phyloP scores from a whole-genome alignment of 1,140 invertebrate genomes.

The Delia radicum region DNA sequence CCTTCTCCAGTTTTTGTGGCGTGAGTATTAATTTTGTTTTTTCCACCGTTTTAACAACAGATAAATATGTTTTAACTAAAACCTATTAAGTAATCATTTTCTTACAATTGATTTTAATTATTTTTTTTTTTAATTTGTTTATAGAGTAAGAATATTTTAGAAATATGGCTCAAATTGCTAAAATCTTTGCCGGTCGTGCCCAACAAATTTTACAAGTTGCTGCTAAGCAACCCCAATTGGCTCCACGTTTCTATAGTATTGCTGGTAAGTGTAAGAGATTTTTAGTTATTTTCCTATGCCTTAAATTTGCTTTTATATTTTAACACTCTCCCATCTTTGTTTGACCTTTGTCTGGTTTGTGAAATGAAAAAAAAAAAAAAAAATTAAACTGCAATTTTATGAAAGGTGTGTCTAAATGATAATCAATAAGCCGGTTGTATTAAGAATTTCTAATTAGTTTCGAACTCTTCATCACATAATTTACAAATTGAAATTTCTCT shows the following conservation, averaged over 20 bases:
- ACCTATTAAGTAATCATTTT: conserved; percentile 12
- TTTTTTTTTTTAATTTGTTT: background rate
- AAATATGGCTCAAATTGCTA: conserved; percentile 50
- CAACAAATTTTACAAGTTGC: conserved; percentile 43
- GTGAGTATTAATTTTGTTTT: background rate
- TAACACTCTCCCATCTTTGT: background rate
- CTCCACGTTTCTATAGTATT: conserved; percentile 41
- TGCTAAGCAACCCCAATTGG: conserved; percentile 46
- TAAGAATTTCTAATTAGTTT: too few species aligned
- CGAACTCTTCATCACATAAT: too few species aligned
- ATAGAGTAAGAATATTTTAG: background rate
- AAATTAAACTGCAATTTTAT: background rate
- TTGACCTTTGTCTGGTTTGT: too few species aligned
- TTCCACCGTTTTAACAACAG: too few species aligned
- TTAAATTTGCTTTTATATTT: conserved; percentile 34
- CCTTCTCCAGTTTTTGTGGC: conserved; percentile 18
- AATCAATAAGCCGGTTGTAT: too few species aligned
- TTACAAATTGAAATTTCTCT: too few species aligned
- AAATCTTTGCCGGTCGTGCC: conserved; percentile 43
- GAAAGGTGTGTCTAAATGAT: background rate
- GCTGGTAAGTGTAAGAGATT: conserved; percentile 27
- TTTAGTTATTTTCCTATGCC: conserved; percentile 7
- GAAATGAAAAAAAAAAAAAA: too few species aligned
- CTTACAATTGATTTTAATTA: background rate
- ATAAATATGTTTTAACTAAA: too few species aligned